Conservation (phyloP, 2,888 invertebrate species). For the Agrochola lychnidis region DNA sequence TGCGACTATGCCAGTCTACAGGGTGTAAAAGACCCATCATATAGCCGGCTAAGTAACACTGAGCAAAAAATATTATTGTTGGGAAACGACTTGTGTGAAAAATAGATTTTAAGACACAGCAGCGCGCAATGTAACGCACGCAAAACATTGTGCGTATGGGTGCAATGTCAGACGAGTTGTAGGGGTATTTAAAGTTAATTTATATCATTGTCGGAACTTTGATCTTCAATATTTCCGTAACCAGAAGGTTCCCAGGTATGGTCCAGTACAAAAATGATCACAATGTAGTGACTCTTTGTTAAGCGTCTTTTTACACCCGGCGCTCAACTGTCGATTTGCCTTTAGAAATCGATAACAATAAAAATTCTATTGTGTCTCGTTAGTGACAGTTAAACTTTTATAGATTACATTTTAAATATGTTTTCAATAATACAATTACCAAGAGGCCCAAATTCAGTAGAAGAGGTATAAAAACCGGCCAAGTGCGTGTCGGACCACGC, state of each 20-base stretch:
- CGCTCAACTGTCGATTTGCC: too few relatives aligned
- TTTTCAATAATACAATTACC: neutral
- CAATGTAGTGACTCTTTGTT: neutral
- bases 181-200: neutral
- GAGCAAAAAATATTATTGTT: neutral
- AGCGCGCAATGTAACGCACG: neutral
- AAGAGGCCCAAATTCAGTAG: neutral
- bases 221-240: neutral
- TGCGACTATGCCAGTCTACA: neutral
- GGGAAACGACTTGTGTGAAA: neutral
- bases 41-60: neutral
- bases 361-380: too few relatives aligned
- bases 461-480: neutral
- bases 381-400: too few relatives aligned
- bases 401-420: too few relatives aligned
- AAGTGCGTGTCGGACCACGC: too few relatives aligned
- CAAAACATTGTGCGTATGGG: neutral
- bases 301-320: neutral
- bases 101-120: neutral
- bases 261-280: neutral
- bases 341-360: too few relatives aligned
- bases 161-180: neutral
- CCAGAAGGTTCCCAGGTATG: neutral
- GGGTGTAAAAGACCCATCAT: neutral
- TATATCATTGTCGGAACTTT: neutral